Evolutionary conservation across 2,888 invertebrate genomes (phyloP).

Genomic region (Patella caerulea): DNA sequence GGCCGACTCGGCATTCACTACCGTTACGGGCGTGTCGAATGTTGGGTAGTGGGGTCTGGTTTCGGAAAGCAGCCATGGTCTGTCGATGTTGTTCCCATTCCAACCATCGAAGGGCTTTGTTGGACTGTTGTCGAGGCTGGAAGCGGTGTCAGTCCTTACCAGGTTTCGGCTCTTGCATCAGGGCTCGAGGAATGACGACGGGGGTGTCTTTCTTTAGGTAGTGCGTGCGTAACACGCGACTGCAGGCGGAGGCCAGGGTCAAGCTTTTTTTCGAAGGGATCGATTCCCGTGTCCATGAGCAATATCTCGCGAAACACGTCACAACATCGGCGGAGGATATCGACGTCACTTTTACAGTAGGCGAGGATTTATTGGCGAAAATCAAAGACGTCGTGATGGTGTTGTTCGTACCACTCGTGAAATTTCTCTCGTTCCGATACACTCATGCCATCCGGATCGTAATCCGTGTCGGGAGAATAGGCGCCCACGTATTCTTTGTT

Average conservation of each 20-base stretch:
- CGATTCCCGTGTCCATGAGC: background rate
- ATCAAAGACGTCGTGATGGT: background rate
- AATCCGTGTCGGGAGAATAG: background rate
- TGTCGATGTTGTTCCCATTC: no score
- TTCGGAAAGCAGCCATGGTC: no score
- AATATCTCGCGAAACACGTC: background rate
- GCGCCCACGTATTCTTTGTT: background rate
- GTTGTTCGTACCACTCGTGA: background rate
- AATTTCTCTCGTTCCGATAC: background rate
- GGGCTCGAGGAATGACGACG: no score
- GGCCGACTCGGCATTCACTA: no score
- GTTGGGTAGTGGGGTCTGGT: no score
- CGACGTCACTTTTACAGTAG: background rate
- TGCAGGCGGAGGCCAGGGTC: background rate
- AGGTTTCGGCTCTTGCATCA: no score
- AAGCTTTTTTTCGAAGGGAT: background rate
- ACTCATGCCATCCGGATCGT: background rate
- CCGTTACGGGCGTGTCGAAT: no score
- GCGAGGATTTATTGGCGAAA: background rate
- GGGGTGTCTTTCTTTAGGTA: background rate
- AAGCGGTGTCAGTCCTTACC: no score
- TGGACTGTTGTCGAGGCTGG: no score
- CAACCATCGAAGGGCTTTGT: no score
- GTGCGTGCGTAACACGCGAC: background rate
- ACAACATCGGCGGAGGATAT: background rate